Base-by-base conservation (phyloP, 2,113 vertebrate genomes). In the Pogona vitticeps region DNA sequence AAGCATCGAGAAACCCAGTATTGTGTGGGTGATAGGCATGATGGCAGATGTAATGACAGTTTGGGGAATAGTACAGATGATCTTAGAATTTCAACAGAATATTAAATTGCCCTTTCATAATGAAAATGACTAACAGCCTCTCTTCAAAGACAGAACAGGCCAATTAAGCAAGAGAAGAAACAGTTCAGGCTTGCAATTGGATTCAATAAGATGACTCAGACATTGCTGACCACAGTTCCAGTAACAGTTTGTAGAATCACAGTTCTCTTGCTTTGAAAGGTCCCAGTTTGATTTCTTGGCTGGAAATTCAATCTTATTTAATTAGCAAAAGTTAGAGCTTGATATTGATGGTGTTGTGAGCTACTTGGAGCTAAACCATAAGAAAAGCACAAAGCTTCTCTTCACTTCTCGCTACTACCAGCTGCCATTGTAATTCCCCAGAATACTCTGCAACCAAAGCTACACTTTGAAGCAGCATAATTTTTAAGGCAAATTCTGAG, bases 1-100 rank as follows among this genome's bases (percentile, higher is more conserved):
- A 93, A 93, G 91, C 0, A 73, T 89, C 88, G 89, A 90, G 88
- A 94, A 94, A 75, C 92, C 90, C 92, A 91, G 84, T 61, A 65
- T 91, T 91, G 76, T 59, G 90, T 92, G 85, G 82, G 90, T 78
- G 86, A 91, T 86, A 88, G 91, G 88, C 95, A 91, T 58, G 82
- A 88, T 92, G 91, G 91, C 61, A 88, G 2, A 89, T 92, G 86
- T 93, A 93, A 94, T 94, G 87, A 91, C 92, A 92, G 93, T 90
- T 90, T 75, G 83, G 59, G 77, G 72, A 92, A 94, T 92, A 83
- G 87, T 42, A 94, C 92, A 88, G 94, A 89, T 93, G 94, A 91
- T 81, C 77, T 86, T 85, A 83, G 89, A 90, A 94, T 85, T 93
- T 90, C 89, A 88, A 52, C 31, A 93, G 90, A 94, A 94, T 70